Base-by-base conservation (phyloP, 2,113 vertebrate species). In the Cheirogaleus medius region DNA sequence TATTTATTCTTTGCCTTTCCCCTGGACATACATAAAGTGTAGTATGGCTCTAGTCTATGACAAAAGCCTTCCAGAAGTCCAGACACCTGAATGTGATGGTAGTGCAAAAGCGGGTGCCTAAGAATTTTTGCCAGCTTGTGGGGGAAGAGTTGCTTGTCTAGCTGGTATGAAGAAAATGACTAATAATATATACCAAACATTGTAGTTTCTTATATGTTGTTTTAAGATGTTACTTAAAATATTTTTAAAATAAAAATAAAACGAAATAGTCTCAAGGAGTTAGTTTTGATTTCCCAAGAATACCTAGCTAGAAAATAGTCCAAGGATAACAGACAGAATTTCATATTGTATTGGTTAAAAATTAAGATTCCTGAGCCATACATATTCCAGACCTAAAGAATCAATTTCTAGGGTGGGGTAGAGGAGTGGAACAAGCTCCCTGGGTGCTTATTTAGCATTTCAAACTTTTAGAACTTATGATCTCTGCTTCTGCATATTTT, bases 211-310 rank as follows among this genome's bases (percentile, higher is more conserved):
- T 21, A 44, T 20, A 39, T 18, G 49, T 37, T 83, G 39, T 85
- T 90, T 81, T 76, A 90, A 96, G 68, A 69, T 92, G n/a, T 77
- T 66, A 73, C 15, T 91, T 96, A 90, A 87, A 76, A 34, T 91
- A 63, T 80, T 69, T 95, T 13, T 85, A 32, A 25, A 63, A 63
- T 63, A 27, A 63, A 63, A 29, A 60, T 58, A 23, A 87, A 76
- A 84, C 84, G 71, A 81, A 77, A 69, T 39, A 66, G 34, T 15
- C 42, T 92, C 34, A 81, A 94, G 82, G 49, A 87, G 52, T 54
- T 54, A 92, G 73, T 91, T 85, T 29, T 91, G 69, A 96, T 37
- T 94, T 95, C 34, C 27, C 10, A 76, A 54, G n/a, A 74, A 80
- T 29, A 82, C 12, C 13, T 54, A 94, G 29, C 29, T 93, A 89